Conservation (phyloP, 2,113 vertebrate species). For the Aramus guarauna region DNA sequence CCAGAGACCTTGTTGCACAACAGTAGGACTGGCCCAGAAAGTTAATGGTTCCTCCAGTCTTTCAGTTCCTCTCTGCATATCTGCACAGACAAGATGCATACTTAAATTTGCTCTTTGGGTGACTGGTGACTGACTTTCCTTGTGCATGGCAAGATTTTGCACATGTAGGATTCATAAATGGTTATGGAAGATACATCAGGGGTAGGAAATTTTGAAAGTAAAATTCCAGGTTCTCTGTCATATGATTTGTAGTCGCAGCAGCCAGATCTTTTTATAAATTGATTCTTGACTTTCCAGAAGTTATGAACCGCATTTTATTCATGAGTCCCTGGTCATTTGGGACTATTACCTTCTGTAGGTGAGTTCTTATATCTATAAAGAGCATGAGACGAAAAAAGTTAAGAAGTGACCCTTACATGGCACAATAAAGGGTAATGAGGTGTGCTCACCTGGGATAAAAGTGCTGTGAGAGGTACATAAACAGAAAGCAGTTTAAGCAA, state of each 20-base stretch:
- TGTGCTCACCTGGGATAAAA: background rate
- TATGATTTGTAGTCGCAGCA: background rate
- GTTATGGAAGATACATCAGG: background rate
- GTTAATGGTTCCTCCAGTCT: background rate
- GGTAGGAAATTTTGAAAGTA: background rate
- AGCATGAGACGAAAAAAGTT: background rate
- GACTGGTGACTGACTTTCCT: background rate
- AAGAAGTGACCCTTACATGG: background rate
- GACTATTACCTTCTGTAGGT: background rate
- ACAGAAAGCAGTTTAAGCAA: conserved; percentile 3
- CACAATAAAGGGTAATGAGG: background rate
- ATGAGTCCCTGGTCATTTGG: background rate
- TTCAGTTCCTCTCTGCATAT: background rate
- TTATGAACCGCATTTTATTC: background rate
- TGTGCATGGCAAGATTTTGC: background rate
- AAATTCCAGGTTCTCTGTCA: background rate
- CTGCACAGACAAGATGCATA: background rate
- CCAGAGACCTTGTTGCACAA: background rate
- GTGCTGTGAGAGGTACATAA: background rate
- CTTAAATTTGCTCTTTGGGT: background rate
- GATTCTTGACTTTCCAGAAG: background rate
- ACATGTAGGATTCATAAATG: background rate
- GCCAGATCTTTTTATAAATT: background rate
- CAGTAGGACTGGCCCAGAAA: background rate
- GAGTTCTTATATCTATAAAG: background rate